Evolutionary conservation across 2,113 vertebrate genomes (phyloP).

Genomic region (Megaceryle maxima): DNA sequence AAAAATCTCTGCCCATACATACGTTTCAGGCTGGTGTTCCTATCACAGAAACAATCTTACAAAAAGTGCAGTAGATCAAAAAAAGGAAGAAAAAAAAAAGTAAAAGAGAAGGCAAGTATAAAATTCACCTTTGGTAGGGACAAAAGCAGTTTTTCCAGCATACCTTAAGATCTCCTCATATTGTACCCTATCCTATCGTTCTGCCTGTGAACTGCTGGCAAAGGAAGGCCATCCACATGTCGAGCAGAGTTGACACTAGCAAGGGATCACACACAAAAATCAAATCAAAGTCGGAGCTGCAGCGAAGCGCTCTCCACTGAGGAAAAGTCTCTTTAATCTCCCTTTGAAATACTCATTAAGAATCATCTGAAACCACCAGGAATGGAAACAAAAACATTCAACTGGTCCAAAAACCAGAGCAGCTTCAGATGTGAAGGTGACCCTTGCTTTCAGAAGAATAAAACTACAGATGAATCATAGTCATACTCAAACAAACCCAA

Average conservation of each 20-base stretch:
- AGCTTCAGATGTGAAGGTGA: accelerated
- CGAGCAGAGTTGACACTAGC: neutral
- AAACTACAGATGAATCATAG: neutral
- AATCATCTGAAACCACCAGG: neutral
- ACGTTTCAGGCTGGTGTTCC: neutral
- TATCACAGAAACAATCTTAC: neutral
- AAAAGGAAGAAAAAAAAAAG: neutral
- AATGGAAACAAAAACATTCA: neutral
- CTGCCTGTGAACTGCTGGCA: neutral
- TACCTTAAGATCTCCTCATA: neutral
- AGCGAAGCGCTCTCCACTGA: neutral
- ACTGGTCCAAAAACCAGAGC: neutral
- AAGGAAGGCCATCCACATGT: neutral
- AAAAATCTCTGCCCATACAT: neutral
- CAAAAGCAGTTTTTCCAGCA: neutral
- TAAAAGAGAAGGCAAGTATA: neutral
- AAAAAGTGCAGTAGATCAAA: neutral
- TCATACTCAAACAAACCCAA: neutral
- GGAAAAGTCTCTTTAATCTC: neutral
- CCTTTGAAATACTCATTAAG: neutral
- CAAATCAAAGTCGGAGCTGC: neutral
- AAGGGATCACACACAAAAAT: neutral
- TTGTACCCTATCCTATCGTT: neutral
- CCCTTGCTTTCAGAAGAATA: neutral
- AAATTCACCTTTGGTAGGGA: neutral